Percentiles rank a stretch among this genome's conserved stretches.
These are phyloP conservation scores for Apistogramma diplotaenia DNA, from an alignment of 2,113 vertebrate genomes.

Conservation along the genomic window DNA sequence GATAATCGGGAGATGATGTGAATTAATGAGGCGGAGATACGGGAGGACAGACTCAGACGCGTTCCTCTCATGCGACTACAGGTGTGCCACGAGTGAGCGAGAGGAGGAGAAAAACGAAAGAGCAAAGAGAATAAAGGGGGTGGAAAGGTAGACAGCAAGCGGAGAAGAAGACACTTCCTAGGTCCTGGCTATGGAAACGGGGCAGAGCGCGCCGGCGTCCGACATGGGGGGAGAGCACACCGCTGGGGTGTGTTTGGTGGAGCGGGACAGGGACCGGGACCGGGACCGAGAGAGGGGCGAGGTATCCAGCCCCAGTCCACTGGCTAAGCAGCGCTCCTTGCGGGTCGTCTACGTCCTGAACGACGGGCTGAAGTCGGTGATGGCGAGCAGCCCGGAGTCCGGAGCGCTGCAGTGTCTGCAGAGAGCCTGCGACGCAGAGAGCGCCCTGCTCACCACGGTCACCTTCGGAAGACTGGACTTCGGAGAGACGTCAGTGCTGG, in stretches of 20 bases:
- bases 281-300: slow-evolving; percentile 57
- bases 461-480: slow-evolving; percentile 89
- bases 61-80: slow-evolving; percentile 38
- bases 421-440: slow-evolving; percentile 86
- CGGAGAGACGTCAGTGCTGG: slow-evolving; percentile 86
- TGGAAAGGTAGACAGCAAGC: slow-evolving; percentile 18
- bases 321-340: slow-evolving; percentile 77
- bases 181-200: slow-evolving; percentile 66
- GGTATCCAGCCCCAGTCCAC: slow-evolving; percentile 59
- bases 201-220: slow-evolving; percentile 60
- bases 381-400: slow-evolving; percentile 83
- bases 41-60: slow-evolving; percentile 48
- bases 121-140: slow-evolving; percentile 12
- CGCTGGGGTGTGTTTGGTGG: slow-evolving; percentile 15
- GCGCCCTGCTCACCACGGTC: slow-evolving; percentile 83
- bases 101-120: slow-evolving; percentile 22
- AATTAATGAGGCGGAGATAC: slow-evolving; percentile 72
- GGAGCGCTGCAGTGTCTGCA: slow-evolving; percentile 85
- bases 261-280: slow-evolving; percentile 23
- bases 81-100: slow-evolving; percentile 47
- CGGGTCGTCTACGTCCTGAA: slow-evolving; percentile 84
- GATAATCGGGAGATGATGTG: slow-evolving; percentile 68
- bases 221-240: slow-evolving; percentile 75
- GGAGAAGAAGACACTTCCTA: background rate
- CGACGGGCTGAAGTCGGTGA: slow-evolving; percentile 77